Percentiles rank a stretch among this genome's conserved stretches.
Evolutionary conservation across 64 coral and sea anemone genomes (phyloP).

Genomic region (Pachyseris speciosa): DNA sequence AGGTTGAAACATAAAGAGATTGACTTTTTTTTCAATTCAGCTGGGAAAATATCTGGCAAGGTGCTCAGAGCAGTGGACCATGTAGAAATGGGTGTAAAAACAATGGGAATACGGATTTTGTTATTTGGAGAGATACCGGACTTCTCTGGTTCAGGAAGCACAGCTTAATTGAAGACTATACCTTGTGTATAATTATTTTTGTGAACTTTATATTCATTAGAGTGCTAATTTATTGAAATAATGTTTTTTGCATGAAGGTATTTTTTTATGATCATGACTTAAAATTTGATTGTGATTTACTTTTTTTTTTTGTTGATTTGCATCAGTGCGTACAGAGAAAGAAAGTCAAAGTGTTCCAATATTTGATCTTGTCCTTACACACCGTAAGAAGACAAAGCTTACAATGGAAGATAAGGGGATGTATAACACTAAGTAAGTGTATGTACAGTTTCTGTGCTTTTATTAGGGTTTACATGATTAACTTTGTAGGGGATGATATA

Average conservation of each 20-base stretch:
- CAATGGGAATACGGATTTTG: not conserved
- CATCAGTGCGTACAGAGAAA: not conserved
- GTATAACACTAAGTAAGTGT: not conserved
- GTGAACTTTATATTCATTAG: not conserved
- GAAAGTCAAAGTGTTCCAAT: not conserved
- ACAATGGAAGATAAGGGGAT: not conserved
- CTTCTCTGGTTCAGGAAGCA: not conserved
- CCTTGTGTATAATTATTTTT: not conserved
- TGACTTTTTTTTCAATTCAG: not conserved
- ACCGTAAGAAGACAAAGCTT: not conserved
- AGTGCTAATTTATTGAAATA: not conserved
- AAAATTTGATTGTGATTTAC: not conserved
- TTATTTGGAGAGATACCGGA: not conserved
- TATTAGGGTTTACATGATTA: too few relatives aligned
- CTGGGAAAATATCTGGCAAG: not conserved
- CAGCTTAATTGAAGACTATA: not conserved
- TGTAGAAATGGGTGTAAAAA: not conserved
- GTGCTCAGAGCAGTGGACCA: too few relatives aligned
- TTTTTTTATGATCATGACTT: too few relatives aligned
- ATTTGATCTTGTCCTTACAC: not conserved
- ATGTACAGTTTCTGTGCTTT: too few relatives aligned
- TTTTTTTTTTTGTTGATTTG: not conserved
- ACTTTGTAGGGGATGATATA: too few relatives aligned
- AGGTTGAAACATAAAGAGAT: not conserved
- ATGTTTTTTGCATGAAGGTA: not conserved